phyloP scores from a whole-genome alignment of 2,888 invertebrate species.

The Chalcis sispes region DNA sequence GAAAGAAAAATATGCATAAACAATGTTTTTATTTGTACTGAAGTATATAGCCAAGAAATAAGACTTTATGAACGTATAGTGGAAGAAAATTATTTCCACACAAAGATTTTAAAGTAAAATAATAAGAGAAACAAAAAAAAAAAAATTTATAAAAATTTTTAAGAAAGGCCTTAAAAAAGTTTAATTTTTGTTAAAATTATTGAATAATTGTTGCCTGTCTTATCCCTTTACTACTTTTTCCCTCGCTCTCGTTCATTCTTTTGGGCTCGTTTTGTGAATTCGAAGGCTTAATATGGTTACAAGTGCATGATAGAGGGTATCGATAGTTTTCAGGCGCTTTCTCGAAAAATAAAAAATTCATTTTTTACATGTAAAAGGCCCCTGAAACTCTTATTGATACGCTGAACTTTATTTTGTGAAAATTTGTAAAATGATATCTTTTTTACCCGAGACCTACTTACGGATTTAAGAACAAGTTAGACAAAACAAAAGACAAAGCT shows the following conservation, averaged over 20 bases:
- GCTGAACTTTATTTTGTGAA: constrained; percentile 8
- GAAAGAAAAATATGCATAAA: constrained; percentile 9
- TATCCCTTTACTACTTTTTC: constrained; percentile 14
- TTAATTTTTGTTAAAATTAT: constrained; percentile 31
- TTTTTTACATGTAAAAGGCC: constrained; percentile 20
- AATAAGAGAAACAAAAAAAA: constrained; percentile 10
- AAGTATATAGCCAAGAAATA: constrained; percentile 33
- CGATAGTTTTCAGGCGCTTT: constrained; percentile 13
- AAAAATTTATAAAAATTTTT: constrained; percentile 37
- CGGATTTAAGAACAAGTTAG: constrained; percentile 12
- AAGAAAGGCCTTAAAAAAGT: constrained; percentile 44
- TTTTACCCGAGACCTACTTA: background rate
- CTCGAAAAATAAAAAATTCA: constrained; percentile 11
- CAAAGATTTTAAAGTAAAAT: constrained; percentile 25
- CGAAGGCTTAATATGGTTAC: constrained; percentile 1
- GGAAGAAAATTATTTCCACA: constrained; percentile 36
- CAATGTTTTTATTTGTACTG: constrained; percentile 38
- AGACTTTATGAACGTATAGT: constrained; percentile 23
- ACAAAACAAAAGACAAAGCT: no score
- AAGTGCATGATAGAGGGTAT: constrained; percentile 15
- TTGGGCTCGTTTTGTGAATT: constrained; percentile 34
- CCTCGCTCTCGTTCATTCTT: constrained; percentile 17
- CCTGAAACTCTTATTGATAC: constrained; percentile 33
- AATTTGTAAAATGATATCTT: background rate
- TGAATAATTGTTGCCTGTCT: constrained; percentile 27